These are phyloP conservation scores for Epinephelus coioides DNA, from an alignment of 2,797 vertebrate species.

Conservation along the genomic window DNA sequence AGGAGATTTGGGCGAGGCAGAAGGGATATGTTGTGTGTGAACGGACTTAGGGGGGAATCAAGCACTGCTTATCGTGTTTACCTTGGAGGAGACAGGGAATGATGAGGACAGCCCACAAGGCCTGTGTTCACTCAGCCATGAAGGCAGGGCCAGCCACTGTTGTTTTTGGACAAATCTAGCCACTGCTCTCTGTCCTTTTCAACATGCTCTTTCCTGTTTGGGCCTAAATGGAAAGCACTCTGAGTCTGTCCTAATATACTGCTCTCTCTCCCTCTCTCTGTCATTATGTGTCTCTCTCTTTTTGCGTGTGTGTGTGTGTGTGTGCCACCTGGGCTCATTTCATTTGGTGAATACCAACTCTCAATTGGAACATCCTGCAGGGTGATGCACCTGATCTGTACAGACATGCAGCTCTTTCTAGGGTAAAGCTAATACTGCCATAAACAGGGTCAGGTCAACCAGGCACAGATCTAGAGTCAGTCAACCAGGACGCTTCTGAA, in stretches of 20 bases:
- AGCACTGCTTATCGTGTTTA: slow-evolving; percentile 31
- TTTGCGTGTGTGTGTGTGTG: neutral
- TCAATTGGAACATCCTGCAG: neutral
- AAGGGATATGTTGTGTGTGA: slow-evolving; percentile 12
- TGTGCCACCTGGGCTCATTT: neutral
- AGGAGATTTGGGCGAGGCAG: neutral
- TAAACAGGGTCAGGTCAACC: too few species aligned
- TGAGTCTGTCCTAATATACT: slow-evolving; percentile 19
- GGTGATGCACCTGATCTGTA: slow-evolving; percentile 14
- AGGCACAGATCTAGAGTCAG: too few species aligned
- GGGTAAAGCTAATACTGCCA: neutral
- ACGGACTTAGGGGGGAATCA: slow-evolving; percentile 19
- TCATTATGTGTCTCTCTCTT: neutral
- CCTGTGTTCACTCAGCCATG: slow-evolving; percentile 41
- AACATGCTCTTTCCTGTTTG: slow-evolving; percentile 34
- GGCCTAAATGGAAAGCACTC: slow-evolving; percentile 36
- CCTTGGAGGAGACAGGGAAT: slow-evolving; percentile 28
- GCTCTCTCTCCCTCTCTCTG: neutral
- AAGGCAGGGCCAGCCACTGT: slow-evolving; percentile 22
- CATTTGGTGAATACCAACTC: neutral
- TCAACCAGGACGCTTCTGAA: too few species aligned
- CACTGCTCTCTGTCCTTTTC: slow-evolving; percentile 43
- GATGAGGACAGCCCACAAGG: slow-evolving; percentile 48
- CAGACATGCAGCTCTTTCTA: neutral
- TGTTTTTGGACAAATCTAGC: slow-evolving; percentile 54